Base-by-base conservation (phyloP, 2,113 vertebrate genomes). In the Candoia aspera region DNA sequence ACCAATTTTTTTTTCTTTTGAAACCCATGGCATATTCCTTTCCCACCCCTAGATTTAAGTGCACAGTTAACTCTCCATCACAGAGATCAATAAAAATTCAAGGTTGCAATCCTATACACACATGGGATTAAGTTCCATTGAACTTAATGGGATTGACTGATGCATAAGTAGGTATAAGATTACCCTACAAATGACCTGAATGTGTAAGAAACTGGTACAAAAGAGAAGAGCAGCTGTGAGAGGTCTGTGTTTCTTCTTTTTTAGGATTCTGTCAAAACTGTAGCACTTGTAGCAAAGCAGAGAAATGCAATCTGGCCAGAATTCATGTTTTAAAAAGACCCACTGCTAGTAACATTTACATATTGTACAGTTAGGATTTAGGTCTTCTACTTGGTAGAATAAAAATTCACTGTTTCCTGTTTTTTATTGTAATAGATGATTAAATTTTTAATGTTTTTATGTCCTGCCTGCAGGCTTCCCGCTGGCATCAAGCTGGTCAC, bases 361-460 rank as follows among this genome's bases (percentile, higher is more conserved):
- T 37, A 42, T 42, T 79, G 6, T 79, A 17, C 33, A 21, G 73
- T 79, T 79, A 37, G 33, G 73, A 37, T 42, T 3, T 79, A 37
- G 33, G 17, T 79, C 73, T 79, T 79, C 33, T 37, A 79, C 73
- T 37, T 79, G 42, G 68, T 33, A 19, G 33, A 89, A 62, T 49
- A 64, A 89, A 21, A 19, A 33, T 17, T 59, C 46, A 92, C 53
- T 73, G 93, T 91, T 21, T 53, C 12, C 29, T 59, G 87, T 96
- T 94, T 88, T 42, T 57, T 37, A 79, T 37, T 21, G 8, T 79
- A 60, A 68, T 87, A 94, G 94, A 89, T 92, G 88, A 92, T 23
- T 26, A 33, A 37, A 88, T 88, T 88, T 58, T 8, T 84, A 42
- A 54, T 84, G 68, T 21, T 60, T 60, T 88, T 58, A 88, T 68